Conservation (phyloP, 2,888 invertebrate species). For the Lasioglossum figueresi region DNA sequence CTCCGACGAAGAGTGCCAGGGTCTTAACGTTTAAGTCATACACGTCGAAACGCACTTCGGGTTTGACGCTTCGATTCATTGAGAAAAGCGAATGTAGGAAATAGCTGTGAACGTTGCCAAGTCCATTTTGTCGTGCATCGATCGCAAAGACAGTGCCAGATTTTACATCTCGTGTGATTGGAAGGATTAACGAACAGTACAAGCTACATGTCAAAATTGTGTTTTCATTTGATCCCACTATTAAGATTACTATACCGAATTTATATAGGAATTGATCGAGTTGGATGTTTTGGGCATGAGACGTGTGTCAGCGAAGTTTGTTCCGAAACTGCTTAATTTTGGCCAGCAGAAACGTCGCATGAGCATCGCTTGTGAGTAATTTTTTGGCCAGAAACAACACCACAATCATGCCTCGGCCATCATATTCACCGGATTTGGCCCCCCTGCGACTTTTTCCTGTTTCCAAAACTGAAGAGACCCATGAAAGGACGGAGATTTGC, state of each 20-base stretch:
- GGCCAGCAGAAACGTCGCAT: no score
- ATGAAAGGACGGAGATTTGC: no score
- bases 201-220: slow-evolving; percentile 14
- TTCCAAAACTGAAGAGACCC: no score
- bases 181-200: slow-evolving; percentile 50
- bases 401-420: no score
- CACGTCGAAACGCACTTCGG: background rate
- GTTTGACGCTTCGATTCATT: slow-evolving; percentile 8
- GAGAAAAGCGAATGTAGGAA: slow-evolving; percentile 21
- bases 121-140: slow-evolving; percentile 56
- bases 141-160: slow-evolving; percentile 37
- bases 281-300: no score
- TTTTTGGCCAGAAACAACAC: no score
- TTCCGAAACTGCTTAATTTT: no score
- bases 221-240: slow-evolving; percentile 20
- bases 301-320: no score
- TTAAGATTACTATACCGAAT: slow-evolving; percentile 5
- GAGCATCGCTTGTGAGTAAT: no score
- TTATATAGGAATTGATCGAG: background rate
- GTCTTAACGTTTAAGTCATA: background rate
- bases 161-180: slow-evolving; percentile 39
- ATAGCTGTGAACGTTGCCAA: slow-evolving; percentile 54
- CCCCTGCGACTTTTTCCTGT: no score
- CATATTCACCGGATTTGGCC: no score
- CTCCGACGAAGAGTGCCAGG: no score